Evolutionary conservation across 2,797 vertebrate genomes (phyloP).

Genomic region (Anas capensis): DNA sequence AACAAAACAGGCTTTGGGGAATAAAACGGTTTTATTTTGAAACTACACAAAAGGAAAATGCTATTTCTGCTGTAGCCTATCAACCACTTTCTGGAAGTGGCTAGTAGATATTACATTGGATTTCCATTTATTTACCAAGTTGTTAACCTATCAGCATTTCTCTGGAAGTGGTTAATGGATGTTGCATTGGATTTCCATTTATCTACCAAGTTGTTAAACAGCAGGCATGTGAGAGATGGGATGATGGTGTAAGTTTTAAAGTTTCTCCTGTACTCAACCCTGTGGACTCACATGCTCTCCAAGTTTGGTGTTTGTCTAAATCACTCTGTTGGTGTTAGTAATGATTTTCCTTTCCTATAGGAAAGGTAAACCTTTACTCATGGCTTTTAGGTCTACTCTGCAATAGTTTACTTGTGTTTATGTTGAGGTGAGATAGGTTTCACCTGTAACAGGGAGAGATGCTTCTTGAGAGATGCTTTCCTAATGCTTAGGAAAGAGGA

Average conservation of each 20-base stretch:
- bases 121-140: neutral
- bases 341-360: neutral
- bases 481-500: neutral
- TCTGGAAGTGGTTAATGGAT: neutral
- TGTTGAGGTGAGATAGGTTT: neutral
- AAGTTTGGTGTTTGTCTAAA: neutral
- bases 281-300: fast-evolving
- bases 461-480: neutral
- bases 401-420: neutral
- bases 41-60: neutral
- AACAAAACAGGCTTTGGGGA: neutral
- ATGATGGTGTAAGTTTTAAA: neutral
- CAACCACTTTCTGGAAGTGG: neutral
- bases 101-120: neutral
- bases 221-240: neutral
- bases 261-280: neutral
- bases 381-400: neutral
- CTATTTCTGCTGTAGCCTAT: neutral
- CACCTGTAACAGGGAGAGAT: neutral
- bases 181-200: neutral
- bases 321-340: neutral
- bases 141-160: neutral
- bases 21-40: neutral
- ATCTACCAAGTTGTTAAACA: neutral
- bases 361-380: neutral